A percentile compares a stretch with the other conserved stretches of the same genome.
These are phyloP conservation scores for Penaeus vannamei DNA, from an alignment of 1,140 invertebrate species.

Conservation along the genomic window DNA sequence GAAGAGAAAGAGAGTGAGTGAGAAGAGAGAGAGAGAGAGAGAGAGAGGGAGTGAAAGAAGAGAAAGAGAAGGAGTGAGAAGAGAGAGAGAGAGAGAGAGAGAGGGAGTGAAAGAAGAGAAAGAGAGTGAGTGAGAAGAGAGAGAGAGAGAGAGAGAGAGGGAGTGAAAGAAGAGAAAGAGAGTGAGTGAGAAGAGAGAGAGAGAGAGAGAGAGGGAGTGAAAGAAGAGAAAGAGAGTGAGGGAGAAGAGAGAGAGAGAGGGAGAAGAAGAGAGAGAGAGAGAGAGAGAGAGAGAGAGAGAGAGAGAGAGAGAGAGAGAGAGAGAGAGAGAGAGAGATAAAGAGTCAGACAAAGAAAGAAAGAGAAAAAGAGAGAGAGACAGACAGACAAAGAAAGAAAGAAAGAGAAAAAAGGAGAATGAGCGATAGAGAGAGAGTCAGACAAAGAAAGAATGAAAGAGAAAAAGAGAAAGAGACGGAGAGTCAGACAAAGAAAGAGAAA, in stretches of 20 bases:
- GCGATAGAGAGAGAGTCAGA: background rate
- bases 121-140: no score
- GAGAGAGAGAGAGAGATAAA: no score
- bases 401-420: background rate
- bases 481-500: background rate
- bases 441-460: background rate
- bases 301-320: background rate
- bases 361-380: background rate
- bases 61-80: background rate
- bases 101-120: background rate
- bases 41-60: background rate
- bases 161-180: constrained; percentile 7
- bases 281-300: constrained; percentile 10
- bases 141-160: constrained; percentile 9
- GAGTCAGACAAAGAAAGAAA: no score
- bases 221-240: background rate
- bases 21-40: constrained; percentile 16
- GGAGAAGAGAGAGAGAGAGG: constrained; percentile 3
- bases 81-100: background rate
- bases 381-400: background rate
- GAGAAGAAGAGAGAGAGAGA: constrained; percentile 9
- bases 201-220: background rate
- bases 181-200: background rate
- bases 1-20: background rate
- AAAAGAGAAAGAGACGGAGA: background rate